Percentiles rank a stretch among this genome's conserved stretches.
Evolutionary conservation across 1,140 invertebrate species (phyloP).

Genomic region (Drosophila murphyi): DNA sequence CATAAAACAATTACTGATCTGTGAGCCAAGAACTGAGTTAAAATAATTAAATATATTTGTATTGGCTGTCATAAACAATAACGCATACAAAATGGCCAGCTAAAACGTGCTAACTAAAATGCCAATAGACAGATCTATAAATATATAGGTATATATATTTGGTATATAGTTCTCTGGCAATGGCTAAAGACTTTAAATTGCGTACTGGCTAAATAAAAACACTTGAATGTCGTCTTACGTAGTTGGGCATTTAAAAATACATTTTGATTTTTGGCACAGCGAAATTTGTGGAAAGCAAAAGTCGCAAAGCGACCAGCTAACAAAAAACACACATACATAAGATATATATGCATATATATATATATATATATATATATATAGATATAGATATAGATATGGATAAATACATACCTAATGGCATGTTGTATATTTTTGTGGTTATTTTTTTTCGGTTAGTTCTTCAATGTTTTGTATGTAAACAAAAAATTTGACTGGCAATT

Average conservation of each 20-base stretch:
- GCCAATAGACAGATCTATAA: conserved; percentile 41
- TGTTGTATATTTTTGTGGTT: conserved; percentile 21
- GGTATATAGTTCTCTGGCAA: no score
- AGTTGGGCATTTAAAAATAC: conserved; percentile 77
- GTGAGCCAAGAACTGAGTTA: no score
- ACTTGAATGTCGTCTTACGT: conserved; percentile 82
- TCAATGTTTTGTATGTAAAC: conserved; percentile 44
- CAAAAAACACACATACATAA: no score
- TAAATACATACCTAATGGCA: conserved; percentile 55
- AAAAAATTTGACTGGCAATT: conserved; percentile 56
- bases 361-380: conserved; percentile 8
- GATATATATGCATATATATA: conserved; percentile 26
- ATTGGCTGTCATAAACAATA: conserved; percentile 19
- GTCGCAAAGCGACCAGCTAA: conserved; percentile 21
- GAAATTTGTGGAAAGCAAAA: conserved; percentile 56
- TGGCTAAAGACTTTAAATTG: conserved; percentile 22
- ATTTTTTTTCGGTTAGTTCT: conserved; percentile 10
- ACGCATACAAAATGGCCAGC: conserved; percentile 9
- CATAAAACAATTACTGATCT: no score
- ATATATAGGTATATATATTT: conserved; percentile 29
- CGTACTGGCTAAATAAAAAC: conserved; percentile 77
- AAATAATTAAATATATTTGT: no score
- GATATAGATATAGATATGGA: conserved; percentile 12
- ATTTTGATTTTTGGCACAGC: conserved; percentile 55
- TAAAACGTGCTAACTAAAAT: conserved; percentile 40